Percentiles rank a stretch among this genome's conserved stretches.
These are phyloP conservation scores for Anniella stebbinsi DNA, from an alignment of 2,797 vertebrate species.

Conservation along the genomic window DNA sequence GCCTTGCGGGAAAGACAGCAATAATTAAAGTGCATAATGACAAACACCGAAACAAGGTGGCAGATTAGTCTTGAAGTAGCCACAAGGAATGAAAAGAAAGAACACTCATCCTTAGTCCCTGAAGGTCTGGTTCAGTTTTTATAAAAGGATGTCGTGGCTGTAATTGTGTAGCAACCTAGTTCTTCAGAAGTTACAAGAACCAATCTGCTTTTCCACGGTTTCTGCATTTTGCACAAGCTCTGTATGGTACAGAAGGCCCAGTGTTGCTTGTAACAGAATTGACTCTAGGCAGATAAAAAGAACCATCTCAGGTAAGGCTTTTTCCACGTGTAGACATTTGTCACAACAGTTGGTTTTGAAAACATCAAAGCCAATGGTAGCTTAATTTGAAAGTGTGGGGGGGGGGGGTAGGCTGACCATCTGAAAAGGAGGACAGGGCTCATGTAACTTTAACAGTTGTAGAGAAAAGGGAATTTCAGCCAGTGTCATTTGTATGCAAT, in stretches of 20 bases:
- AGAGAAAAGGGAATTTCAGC: no score
- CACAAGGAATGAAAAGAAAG: background rate
- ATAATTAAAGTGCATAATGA: conserved; percentile 34
- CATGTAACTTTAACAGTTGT: no score
- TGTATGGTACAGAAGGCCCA: background rate
- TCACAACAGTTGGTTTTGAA: background rate
- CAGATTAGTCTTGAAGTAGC: background rate
- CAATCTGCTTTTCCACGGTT: background rate
- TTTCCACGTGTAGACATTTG: background rate
- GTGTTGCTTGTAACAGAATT: background rate
- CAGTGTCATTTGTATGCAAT: no score
- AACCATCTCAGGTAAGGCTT: background rate
- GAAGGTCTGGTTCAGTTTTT: background rate
- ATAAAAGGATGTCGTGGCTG: background rate
- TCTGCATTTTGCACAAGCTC: conserved; percentile 3
- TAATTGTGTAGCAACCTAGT: conserved; percentile 3
- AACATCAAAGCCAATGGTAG: conserved; percentile 6
- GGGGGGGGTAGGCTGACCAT: no score
- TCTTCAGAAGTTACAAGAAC: background rate
- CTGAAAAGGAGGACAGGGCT: no score
- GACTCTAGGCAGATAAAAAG: background rate
- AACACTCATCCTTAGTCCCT: background rate
- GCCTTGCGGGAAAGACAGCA: conserved; percentile 29
- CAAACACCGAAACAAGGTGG: conserved; percentile 20
- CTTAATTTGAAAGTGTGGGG: background rate